Evolutionary conservation across 2,888 invertebrate genomes (phyloP), one percentile per base, ranked within the genome.

Genomic region (Acheta domesticus): DNA sequence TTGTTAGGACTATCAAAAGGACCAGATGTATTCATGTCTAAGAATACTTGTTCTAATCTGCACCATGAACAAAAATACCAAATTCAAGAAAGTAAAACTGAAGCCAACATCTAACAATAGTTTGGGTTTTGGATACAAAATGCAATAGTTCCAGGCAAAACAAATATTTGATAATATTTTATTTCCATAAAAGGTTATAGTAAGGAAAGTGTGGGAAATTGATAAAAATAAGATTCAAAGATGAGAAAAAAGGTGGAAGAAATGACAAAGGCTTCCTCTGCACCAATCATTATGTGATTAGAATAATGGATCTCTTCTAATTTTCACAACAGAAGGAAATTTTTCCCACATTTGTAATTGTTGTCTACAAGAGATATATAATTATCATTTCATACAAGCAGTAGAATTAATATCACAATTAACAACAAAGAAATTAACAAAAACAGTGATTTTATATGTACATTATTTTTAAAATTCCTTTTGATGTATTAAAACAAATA

Each of bases 111-210:
- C 36, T 36, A 36, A 36, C 36, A 36, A 36, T 36, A 36, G 36
- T 36, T 36, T 36, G 36, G 36, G 36, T 36, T 36, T 36, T 62
- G 62, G 14, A 62, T 62, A 62, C n/a, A 62, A 62, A 62, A 62
- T 62, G 62, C 62, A 62, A 14, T 62, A 62, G 14, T 14, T 62
- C 62, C 62, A 62, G 62, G 62, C 62, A 62, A 62, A 62, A 62
- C n/a, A 62, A 62, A 62, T 62, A 62, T 62, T 62, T 62, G 14
- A 62, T 62, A 62, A 62, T 62, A 62, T 82, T 82, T 82, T 82
- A 82, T 82, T 82, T 80, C 80, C 82, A 81, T 79, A 81, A 81
- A 81, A 81, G 81, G 75, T 80, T 81, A 74, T 79, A 77, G 78
- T 79, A 79, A 81, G 78, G 79, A 49, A 79, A 78, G 20, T 75